Evolutionary conservation across 2,797 vertebrate genomes (phyloP).

Genomic region (Rhinophrynus dorsalis): DNA sequence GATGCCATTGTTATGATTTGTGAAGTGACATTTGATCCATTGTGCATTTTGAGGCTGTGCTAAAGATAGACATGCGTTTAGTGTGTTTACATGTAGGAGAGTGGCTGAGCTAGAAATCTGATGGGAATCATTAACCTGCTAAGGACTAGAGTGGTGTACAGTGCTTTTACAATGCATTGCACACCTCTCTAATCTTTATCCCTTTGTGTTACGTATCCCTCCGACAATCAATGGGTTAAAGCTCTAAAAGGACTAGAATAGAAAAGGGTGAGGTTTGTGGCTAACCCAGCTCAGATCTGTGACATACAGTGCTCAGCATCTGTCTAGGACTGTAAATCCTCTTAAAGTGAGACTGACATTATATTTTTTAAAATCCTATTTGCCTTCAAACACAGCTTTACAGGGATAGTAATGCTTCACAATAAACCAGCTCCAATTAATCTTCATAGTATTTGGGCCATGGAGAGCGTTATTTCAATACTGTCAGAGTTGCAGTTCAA

Average conservation of each 20-base stretch:
- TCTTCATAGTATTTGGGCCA: too few species aligned
- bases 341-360: not conserved
- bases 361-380: not conserved
- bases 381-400: not conserved
- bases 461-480: too few species aligned
- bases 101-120: constrained; percentile 7
- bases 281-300: constrained; percentile 11
- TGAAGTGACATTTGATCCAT: too few species aligned
- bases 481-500: too few species aligned
- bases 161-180: too few species aligned
- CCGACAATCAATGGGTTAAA: too few species aligned
- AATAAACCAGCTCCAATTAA: too few species aligned
- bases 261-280: constrained; percentile 16
- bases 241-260: constrained; percentile 48
- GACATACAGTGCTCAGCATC: constrained; percentile 13
- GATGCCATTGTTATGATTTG: not conserved
- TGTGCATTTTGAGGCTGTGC: not conserved
- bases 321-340: not conserved
- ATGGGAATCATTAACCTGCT: constrained; percentile 21
- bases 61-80: constrained; percentile 52
- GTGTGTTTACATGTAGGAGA: not conserved
- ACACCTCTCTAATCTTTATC: too few species aligned
- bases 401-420: too few species aligned
- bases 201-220: too few species aligned
- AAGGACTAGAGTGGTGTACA: too few species aligned